Evolutionary conservation across 37 sponge, comb jelly and placozoan species (phyloP).

Genomic region (Eunapius fragilis): DNA sequence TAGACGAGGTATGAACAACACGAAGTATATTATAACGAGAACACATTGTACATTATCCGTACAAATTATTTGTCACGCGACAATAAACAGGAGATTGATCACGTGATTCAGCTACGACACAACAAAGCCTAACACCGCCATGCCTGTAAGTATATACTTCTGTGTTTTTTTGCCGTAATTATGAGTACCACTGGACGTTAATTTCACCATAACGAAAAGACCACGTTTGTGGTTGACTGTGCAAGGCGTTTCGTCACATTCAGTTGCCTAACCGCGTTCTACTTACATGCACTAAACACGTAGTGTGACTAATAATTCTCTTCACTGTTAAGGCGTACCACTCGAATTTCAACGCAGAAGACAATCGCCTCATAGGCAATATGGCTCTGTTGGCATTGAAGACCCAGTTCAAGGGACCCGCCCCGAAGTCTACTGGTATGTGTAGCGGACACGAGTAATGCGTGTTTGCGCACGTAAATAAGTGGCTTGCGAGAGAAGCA

Average conservation of each 20-base stretch:
- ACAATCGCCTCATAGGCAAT: constrained; percentile 69
- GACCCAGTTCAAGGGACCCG: constrained; percentile 95
- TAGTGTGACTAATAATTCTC: background rate
- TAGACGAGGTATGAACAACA: no score
- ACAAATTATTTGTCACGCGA: background rate
- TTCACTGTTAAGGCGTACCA: constrained; percentile 86
- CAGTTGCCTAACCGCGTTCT: background rate
- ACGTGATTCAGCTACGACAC: background rate
- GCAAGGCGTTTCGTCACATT: background rate
- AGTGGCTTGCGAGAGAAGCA: no score
- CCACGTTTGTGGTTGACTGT: background rate
- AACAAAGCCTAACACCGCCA: background rate
- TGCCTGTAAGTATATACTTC: background rate
- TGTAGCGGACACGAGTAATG: background rate
- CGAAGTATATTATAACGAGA: no score
- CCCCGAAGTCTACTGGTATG: constrained; percentile 79
- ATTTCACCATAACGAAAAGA: background rate
- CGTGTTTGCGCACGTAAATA: no score
- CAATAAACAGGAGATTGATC: background rate
- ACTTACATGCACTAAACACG: background rate
- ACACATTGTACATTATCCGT: no score
- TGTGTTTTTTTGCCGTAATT: background rate
- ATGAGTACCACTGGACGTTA: background rate
- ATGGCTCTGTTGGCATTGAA: constrained; percentile 91
- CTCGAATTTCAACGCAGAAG: constrained; percentile 83